These are phyloP conservation scores for Lordiphosa clarofinis DNA, from an alignment of 1,140 invertebrate species.

Conservation along the genomic window DNA sequence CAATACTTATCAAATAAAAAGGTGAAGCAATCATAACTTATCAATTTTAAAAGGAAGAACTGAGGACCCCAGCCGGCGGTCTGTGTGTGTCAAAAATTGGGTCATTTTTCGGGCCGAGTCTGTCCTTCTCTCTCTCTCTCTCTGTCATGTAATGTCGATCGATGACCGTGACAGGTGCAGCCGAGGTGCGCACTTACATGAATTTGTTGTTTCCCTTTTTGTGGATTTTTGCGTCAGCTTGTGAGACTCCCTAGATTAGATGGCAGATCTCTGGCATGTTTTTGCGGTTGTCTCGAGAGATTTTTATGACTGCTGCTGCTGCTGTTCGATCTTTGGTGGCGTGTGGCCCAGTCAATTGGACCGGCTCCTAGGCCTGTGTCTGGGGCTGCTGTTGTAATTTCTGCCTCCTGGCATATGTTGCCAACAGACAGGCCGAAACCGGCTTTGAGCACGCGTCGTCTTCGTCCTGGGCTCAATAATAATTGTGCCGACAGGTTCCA, in stretches of 20 bases:
- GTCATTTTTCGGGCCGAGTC: constrained; percentile 56
- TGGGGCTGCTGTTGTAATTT: constrained; percentile 59
- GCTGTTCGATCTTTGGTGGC: constrained; percentile 37
- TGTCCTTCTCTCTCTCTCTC: no score
- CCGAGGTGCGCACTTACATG: constrained; percentile 38
- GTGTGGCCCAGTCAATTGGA: constrained; percentile 72
- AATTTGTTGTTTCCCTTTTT: constrained; percentile 34
- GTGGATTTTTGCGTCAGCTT: constrained; percentile 60
- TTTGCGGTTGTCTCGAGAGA: constrained; percentile 64
- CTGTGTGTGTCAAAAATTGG: constrained; percentile 54
- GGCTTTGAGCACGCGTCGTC: constrained; percentile 72
- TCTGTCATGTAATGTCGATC: constrained; percentile 62
- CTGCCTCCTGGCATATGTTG: constrained; percentile 65
- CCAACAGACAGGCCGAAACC: constrained; percentile 41
- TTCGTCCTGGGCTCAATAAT: constrained; percentile 69
- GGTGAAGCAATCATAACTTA: constrained; percentile 62
- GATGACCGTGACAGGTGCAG: constrained; percentile 68
- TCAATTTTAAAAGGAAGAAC: constrained; percentile 26
- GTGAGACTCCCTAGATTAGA: constrained; percentile 66
- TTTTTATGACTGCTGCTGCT: constrained; percentile 66
- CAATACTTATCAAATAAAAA: constrained; percentile 45
- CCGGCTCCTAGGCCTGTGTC: constrained; percentile 4
- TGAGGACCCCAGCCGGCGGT: constrained; percentile 13
- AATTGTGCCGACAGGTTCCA: constrained; percentile 59
- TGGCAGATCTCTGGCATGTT: constrained; percentile 47